These are phyloP conservation scores for Hydriomena furcata DNA, from an alignment of 2,888 invertebrate species.

Conservation along the genomic window DNA sequence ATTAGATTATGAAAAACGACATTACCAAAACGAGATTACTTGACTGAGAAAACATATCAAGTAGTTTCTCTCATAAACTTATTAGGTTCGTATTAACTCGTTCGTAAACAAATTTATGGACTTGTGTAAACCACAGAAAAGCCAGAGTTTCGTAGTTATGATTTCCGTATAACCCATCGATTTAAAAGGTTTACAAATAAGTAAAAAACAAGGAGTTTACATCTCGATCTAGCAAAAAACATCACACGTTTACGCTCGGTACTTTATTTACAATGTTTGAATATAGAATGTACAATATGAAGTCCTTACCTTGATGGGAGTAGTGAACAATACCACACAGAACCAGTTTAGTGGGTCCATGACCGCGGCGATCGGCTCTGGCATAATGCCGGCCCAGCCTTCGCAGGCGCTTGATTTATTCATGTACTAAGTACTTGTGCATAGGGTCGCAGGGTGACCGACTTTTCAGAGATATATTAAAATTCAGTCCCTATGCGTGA, in stretches of 20 bases:
- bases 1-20: too few relatives aligned
- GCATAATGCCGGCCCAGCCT: conserved; percentile 57
- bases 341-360: conserved; percentile 80
- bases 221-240: not conserved
- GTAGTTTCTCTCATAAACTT: too few relatives aligned
- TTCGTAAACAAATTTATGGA: too few relatives aligned
- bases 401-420: conserved; percentile 64
- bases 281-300: conserved; percentile 19
- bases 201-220: too few relatives aligned
- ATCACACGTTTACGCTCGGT: not conserved
- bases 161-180: too few relatives aligned
- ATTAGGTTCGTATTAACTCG: too few relatives aligned
- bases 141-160: too few relatives aligned
- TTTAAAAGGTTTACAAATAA: too few relatives aligned
- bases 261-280: conserved; percentile 4
- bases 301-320: conserved; percentile 44
- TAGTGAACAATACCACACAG: conserved; percentile 61
- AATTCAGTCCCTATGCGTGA: not conserved
- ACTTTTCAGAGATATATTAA: conserved; percentile 6
- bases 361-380: conserved; percentile 66
- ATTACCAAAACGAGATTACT: too few relatives aligned
- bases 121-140: too few relatives aligned
- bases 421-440: conserved; percentile 39
- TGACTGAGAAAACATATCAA: too few relatives aligned
- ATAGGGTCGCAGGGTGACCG: conserved; percentile 14